A percentile compares a stretch with the other conserved stretches of the same genome.
Conservation (phyloP, 2,113 vertebrate genomes). For the Grantiella picta region DNA sequence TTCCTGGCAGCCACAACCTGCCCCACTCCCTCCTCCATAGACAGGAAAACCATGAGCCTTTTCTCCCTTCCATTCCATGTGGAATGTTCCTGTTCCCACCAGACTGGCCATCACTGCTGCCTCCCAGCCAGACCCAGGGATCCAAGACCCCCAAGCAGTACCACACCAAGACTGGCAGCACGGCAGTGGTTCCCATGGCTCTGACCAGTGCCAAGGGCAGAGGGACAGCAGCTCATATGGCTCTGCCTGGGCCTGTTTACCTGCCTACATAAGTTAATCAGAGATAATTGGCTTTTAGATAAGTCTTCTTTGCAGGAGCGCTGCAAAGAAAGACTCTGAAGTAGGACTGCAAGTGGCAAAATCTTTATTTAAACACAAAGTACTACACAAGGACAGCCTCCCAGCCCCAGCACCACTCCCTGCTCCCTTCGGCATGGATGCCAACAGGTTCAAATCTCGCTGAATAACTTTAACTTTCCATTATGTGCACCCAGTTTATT, state of each 20-base stretch:
- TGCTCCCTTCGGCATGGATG: not conserved
- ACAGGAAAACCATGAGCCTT: not conserved
- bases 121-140: not conserved
- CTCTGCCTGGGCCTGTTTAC: not conserved
- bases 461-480: not conserved
- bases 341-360: not conserved
- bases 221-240: not conserved
- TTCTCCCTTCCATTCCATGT: not conserved
- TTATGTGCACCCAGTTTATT: not conserved
- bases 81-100: not conserved
- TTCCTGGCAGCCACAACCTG: too few species aligned
- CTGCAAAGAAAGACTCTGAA: not conserved
- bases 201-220: not conserved
- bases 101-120: not conserved
- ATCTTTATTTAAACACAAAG: not conserved
- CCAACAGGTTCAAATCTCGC: not conserved
- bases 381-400: not conserved
- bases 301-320: not conserved
- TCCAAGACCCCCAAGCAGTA: not conserved
- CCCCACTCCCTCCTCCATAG: rapidly evolving
- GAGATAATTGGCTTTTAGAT: conserved; percentile 6
- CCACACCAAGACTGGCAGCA: not conserved
- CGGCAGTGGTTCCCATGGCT: not conserved
- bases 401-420: rapidly evolving
- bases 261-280: not conserved